phyloP scores from a whole-genome alignment of 2,888 invertebrate genomes.

The Bugulina stolonifera region DNA sequence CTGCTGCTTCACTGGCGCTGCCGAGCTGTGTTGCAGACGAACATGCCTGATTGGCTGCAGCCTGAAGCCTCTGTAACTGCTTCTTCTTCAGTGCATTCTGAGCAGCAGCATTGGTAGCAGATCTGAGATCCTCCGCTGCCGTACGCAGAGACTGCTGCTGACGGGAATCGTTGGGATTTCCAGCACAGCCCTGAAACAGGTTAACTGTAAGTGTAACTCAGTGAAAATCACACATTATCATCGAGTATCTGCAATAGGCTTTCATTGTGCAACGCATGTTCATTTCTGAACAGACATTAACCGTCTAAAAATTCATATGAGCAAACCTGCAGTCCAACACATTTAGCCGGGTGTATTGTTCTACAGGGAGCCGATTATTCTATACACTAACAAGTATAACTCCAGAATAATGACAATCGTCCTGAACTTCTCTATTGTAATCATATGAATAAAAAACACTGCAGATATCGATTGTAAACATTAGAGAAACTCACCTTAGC shows the following conservation, averaged over 20 bases:
- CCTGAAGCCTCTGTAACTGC: slow-evolving; percentile 55
- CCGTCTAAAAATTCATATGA: too few species aligned
- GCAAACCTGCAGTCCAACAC: too few species aligned
- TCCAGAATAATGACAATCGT: too few species aligned
- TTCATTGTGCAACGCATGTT: too few species aligned
- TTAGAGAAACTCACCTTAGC: slow-evolving; percentile 60
- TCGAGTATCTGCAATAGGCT: too few species aligned
- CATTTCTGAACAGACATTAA: too few species aligned
- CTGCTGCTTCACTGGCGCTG: slow-evolving; percentile 77
- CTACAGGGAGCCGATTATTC: too few species aligned
- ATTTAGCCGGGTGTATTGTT: too few species aligned
- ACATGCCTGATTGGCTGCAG: slow-evolving; percentile 75
- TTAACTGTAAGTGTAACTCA: neutral
- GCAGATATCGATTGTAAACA: neutral
- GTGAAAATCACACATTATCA: neutral
- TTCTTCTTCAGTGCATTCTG: slow-evolving; percentile 71
- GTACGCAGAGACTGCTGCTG: slow-evolving; percentile 76
- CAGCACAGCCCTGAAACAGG: slow-evolving; percentile 67
- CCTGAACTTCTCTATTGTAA: too few species aligned
- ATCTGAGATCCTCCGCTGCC: slow-evolving; percentile 88
- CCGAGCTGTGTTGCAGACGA: slow-evolving; percentile 85
- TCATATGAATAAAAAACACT: neutral
- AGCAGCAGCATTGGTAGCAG: slow-evolving; percentile 78
- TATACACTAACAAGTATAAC: too few species aligned
- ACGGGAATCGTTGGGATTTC: slow-evolving; percentile 71